These are phyloP conservation scores for Jordanella pulchra DNA, from an alignment of 2,797 vertebrate species.

Conservation along the genomic window DNA sequence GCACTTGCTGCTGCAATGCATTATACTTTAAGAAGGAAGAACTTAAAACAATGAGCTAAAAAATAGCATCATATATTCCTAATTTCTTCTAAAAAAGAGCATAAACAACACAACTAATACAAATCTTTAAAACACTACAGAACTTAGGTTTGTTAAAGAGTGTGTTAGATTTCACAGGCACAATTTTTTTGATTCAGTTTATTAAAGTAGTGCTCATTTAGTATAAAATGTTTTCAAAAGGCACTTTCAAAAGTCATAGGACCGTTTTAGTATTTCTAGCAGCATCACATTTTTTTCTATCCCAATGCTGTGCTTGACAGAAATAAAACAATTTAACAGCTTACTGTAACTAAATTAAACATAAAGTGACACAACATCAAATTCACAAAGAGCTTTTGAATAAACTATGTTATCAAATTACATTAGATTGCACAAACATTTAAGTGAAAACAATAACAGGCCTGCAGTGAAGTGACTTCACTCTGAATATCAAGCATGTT, in stretches of 20 bases:
- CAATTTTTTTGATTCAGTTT: neutral
- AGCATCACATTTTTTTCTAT: neutral
- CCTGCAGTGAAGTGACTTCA: slow-evolving; percentile 26
- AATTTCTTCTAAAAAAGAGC: neutral
- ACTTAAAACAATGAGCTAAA: neutral
- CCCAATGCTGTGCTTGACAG: neutral
- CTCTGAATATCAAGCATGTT: slow-evolving; percentile 32
- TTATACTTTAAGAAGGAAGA: neutral
- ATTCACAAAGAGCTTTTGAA: neutral
- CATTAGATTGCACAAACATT: neutral
- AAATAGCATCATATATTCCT: neutral
- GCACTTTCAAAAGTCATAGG: neutral
- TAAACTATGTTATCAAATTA: neutral
- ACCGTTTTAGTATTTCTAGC: neutral
- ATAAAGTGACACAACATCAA: neutral
- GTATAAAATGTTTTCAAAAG: neutral
- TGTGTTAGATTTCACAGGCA: neutral
- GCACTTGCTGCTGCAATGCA: neutral
- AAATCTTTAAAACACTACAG: too few species aligned
- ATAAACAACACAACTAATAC: too few species aligned
- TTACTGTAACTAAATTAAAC: neutral
- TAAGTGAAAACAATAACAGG: neutral
- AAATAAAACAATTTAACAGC: neutral
- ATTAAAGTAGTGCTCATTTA: neutral
- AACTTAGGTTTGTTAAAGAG: neutral